phyloP scores from a whole-genome alignment of 2,797 vertebrate species.

The Hydrolagus colliei region DNA sequence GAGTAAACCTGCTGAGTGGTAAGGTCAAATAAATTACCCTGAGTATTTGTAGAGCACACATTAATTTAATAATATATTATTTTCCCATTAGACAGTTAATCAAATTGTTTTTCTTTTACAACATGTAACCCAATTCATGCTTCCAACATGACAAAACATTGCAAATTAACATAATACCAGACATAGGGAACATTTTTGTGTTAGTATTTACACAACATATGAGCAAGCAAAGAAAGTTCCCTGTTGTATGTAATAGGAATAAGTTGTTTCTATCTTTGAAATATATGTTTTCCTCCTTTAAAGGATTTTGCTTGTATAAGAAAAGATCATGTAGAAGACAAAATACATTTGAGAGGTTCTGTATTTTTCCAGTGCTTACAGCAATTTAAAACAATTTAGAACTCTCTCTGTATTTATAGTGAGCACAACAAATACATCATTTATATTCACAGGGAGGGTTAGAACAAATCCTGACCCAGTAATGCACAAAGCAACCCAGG shows the following conservation, averaged over 20 bases:
- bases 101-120: neutral
- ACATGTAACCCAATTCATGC: neutral
- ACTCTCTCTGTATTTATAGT: neutral
- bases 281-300: neutral
- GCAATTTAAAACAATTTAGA: neutral
- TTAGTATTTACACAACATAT: neutral
- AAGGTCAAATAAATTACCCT: neutral
- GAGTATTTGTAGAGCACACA: neutral
- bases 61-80: constrained; percentile 6
- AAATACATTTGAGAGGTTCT: neutral
- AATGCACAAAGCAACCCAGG: neutral
- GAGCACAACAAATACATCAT: neutral
- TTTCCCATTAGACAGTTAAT: neutral
- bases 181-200: neutral
- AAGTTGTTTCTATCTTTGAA: neutral
- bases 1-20: neutral
- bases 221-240: neutral
- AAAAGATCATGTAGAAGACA: neutral
- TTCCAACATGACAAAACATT: neutral
- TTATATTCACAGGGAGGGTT: neutral
- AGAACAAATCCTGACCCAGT: neutral
- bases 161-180: neutral
- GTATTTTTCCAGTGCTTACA: neutral
- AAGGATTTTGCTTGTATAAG: neutral
- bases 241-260: neutral